These are phyloP conservation scores for Hetaerina titia DNA, from an alignment of 2,888 invertebrate genomes.

Conservation along the genomic window DNA sequence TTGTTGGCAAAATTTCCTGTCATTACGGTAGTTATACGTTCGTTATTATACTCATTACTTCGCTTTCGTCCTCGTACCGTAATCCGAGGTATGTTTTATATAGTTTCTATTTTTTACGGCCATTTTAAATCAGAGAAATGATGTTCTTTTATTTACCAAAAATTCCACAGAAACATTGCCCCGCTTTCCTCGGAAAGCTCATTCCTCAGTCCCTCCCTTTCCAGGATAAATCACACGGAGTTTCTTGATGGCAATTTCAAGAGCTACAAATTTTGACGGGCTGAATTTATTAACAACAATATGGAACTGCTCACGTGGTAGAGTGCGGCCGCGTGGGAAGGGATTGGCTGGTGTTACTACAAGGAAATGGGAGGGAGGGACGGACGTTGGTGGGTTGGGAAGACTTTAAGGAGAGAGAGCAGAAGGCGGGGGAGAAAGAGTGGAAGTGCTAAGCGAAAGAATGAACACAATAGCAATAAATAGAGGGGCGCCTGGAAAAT, in stretches of 20 bases:
- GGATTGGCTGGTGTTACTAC: neutral
- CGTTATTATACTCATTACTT: constrained; percentile 10
- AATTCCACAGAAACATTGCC: neutral
- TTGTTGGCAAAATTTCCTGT: neutral
- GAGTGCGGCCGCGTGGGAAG: neutral
- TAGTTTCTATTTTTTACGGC: neutral
- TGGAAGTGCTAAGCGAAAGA: neutral
- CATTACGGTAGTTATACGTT: neutral
- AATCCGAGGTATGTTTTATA: neutral
- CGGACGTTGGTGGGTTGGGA: neutral
- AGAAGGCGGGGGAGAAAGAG: neutral
- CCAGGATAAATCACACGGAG: neutral
- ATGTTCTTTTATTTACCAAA: neutral
- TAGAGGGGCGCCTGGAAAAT: constrained; percentile 44
- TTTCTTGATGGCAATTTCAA: neutral
- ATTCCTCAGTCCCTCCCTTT: neutral
- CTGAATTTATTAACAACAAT: constrained; percentile 50
- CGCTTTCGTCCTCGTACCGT: neutral
- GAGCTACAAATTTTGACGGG: constrained; percentile 44
- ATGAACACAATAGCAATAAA: constrained; percentile 58
- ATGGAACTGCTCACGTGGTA: neutral
- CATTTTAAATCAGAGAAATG: neutral
- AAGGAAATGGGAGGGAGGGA: neutral
- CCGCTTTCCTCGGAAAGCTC: neutral
- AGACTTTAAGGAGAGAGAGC: neutral